Evolutionary conservation across 2,888 invertebrate species (phyloP), one percentile per base, ranked within the genome.

Genomic region (Liodrosophila aerea): DNA sequence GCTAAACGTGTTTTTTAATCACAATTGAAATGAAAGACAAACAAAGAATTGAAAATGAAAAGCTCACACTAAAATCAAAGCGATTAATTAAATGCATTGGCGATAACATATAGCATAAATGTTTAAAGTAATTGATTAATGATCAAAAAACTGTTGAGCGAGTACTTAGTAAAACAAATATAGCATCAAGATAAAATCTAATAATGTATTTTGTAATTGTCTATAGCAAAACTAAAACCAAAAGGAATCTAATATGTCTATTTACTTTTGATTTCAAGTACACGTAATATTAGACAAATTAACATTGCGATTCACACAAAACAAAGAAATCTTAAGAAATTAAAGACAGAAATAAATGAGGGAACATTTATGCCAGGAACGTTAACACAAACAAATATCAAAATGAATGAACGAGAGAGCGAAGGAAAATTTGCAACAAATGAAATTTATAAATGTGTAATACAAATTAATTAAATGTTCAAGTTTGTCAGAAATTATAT

Each of bases 401-500:
- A 78, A 58, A 50, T 2, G 4, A 43, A 15, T 27, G 22, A 54
- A 37, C 4, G 31, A 41, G 36, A 15, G 16, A 33, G 56, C 52
- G 34, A 54, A 52, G 0, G 43, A 34, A 73, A 58, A 53, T 58
- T 68, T 62, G 72, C 70, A 86, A 74, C 66, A 78, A 78, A 74
- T 68, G 72, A 64, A 71, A 80, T 72, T 66, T 68, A 83, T 73
- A 67, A 69, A 72, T 75, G 71, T 86, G 67, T 73, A 85, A 67
- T 64, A 50, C 50, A 73, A 74, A 70, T 61, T 13, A 62, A 69
- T 74, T 75, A 56, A 73, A 82, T 86, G 86, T 83, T 83, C 65
- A 85, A 84, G 86, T 85, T 84, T 86, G 86, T 87, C 87, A 87
- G 72, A 87, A 76, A 71, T 67, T 86, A 85, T 73, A 86, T 81